phyloP scores from a whole-genome alignment of 2,888 invertebrate genomes.

The Chymomyza procnemis region DNA sequence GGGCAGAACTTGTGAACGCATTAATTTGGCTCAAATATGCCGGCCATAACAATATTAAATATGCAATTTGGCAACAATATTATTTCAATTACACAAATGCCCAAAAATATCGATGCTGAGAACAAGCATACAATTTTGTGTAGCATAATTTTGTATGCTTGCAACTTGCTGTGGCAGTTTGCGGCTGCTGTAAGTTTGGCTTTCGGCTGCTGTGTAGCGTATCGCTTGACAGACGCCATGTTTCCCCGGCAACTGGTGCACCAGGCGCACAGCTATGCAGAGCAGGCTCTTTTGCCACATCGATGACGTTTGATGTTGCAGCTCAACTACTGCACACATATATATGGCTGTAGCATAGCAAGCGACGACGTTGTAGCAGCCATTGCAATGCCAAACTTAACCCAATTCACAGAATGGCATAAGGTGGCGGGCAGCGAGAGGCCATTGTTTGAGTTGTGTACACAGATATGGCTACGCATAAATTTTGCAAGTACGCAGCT shows the following conservation, averaged over 20 bases:
- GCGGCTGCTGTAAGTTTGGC: not conserved
- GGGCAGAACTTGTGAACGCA: slow-evolving; percentile 12
- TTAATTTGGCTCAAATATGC: slow-evolving; percentile 48
- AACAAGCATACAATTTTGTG: not conserved
- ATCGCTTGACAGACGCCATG: slow-evolving; percentile 24
- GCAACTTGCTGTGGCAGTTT: not conserved
- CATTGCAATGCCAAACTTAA: slow-evolving; percentile 16
- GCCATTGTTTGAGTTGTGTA: slow-evolving; percentile 7
- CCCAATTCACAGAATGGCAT: slow-evolving; percentile 11
- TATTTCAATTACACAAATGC: slow-evolving; percentile 46
- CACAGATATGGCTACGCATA: slow-evolving; percentile 7
- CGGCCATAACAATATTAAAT: slow-evolving; percentile 43
- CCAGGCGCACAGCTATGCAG: slow-evolving; percentile 27
- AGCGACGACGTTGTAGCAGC: not conserved
- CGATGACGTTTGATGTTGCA: slow-evolving; percentile 31
- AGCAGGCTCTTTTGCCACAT: slow-evolving; percentile 4
- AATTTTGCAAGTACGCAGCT: not conserved
- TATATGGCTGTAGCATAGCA: not conserved
- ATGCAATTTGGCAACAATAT: slow-evolving; percentile 48
- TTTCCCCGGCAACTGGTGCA: slow-evolving; percentile 23
- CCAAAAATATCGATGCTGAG: not conserved
- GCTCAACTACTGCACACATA: not conserved
- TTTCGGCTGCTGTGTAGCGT: not conserved
- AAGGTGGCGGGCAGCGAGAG: not conserved
- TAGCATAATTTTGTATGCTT: not conserved